Base-by-base conservation (phyloP, 1,140 invertebrate species). In the Caenorhabditis remanei region DNA sequence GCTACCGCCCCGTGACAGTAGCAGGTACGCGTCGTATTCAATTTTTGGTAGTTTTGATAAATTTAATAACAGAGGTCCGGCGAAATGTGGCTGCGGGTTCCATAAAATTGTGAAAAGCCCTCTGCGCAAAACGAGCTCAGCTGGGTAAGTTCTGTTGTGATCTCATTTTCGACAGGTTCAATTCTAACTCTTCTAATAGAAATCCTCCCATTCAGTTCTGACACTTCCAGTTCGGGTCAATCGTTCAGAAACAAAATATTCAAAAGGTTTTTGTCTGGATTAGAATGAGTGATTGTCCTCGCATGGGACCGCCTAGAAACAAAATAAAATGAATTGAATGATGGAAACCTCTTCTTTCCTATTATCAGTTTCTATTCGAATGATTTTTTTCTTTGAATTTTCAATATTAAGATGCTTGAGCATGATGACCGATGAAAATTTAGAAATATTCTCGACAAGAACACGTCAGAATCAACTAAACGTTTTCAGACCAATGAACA, bases 31-130 rank as follows among this genome's bases (percentile, higher is more conserved):
- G 8, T 58, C 32, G 8, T 0, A 32, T 32, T 19, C 50, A 55
- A 41, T n/a, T 40, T 16, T 58, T 58, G 3, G 3, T 24, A 40
- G 8, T 4, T 41, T 43, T n/a, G 41, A 43, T 58, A 63, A 46
- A 16, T 84, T n/a, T 79, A 8, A 14, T 79, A 71, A 53, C 58
- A 85, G 85, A 79, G 85, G 85, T 56, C 85, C 85, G 40, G 85
- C 67, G 41, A 87, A 87, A 65, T 87, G 86, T 55, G 79, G 90
- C 41, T 84, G 88, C 46, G 90, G 90, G 53, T 90, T 90, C 65
- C 87, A 90, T 61, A 90, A 90, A 88, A 89, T 89, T 61, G 88
- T 88, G 32, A 90, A 90, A 67, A 88, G 89, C 41, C 90, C 90
- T 19, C 82, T 90, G 61, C 50, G 86, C 40, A 90, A 90, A 83